Base-by-base conservation (phyloP, 2,797 vertebrate species). In the Rhodeus uyekii region DNA sequence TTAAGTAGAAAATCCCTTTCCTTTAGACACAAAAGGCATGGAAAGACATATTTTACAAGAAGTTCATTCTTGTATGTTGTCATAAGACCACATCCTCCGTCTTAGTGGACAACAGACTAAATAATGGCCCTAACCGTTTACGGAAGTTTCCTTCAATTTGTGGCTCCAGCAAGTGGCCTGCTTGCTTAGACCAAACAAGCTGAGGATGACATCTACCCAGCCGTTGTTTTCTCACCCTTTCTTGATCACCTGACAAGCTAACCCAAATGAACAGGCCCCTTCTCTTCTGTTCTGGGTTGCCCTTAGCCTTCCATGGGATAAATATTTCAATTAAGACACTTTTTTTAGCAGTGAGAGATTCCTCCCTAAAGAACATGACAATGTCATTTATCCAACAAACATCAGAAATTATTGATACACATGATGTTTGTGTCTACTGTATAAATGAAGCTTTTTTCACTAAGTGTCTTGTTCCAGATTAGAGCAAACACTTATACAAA, bases 301-400 rank as follows among this genome's bases (percentile, higher is more conserved):
- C 81, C 82, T 83, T 36, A 71, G 77, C 68, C 76, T 83, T 84
- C 67, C 50, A 74, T 78, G 78, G 46, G 84, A 90, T 91, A 88
- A 92, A 91, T 93, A 91, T 92, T 93, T 92, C 84, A 92, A 90
- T 88, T 87, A 85, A 92, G 91, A 94, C 89, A 92, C 88, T 77
- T 92, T 94, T 90, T 87, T 73, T 69, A 79, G 87, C 85, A 86
- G 36, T 84, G 89, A 90, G 92, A 92, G 91, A 89, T 92, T 91
- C 91, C 90, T 89, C 87, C 90, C 87, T 88, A 84, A 88, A 88
- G 85, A 88, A 85, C 90, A 90, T 87, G 87, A 69, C 89, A 55
- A 82, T 91, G 92, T 92, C 91, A 91, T 88, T 88, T 90, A 88
- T 92, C 91, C 89, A 88, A 89, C 90, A 92, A 90, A 89, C 91